Conservation (phyloP, 1,140 invertebrate genomes). For the Pseudachorutes palmiensis region DNA sequence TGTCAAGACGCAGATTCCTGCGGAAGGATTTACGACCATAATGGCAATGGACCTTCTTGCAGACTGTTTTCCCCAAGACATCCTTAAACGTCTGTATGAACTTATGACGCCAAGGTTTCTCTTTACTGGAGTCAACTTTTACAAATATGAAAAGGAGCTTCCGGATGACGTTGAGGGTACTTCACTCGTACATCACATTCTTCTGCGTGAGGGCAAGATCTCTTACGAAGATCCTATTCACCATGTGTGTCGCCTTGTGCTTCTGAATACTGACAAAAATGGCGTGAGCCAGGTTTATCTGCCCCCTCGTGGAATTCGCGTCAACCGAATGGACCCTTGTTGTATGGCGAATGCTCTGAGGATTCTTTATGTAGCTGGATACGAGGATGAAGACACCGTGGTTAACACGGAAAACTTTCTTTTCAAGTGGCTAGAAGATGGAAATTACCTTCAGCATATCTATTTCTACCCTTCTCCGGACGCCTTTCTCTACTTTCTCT, state of each 20-base stretch:
- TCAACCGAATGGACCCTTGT: constrained; percentile 2
- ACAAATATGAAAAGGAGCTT: constrained; percentile 13
- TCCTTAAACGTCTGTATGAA: neutral
- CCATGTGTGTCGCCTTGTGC: constrained; percentile 10
- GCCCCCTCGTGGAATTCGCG: constrained; percentile 4
- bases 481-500: constrained; percentile 15
- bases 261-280: constrained; percentile 5
- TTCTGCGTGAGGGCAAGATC: constrained; percentile 12
- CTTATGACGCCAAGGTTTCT: neutral
- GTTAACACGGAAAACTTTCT: constrained; percentile 11
- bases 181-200: neutral
- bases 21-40: neutral
- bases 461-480: constrained; percentile 19
- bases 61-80: neutral
- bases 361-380: constrained; percentile 6
- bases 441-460: neutral
- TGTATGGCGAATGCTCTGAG: constrained; percentile 12
- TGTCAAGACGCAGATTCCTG: neutral
- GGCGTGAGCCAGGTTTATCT: constrained; percentile 14
- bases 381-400: neutral
- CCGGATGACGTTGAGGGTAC: constrained; percentile 21
- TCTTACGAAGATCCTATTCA: neutral
- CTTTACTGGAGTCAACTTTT: constrained; percentile 12
- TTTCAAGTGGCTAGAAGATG: constrained; percentile 8
- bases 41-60: constrained; percentile 1